Evolutionary conservation across 2,113 vertebrate species (phyloP), one percentile per base, ranked within the genome.

Genomic region (Ifrita kowaldi): DNA sequence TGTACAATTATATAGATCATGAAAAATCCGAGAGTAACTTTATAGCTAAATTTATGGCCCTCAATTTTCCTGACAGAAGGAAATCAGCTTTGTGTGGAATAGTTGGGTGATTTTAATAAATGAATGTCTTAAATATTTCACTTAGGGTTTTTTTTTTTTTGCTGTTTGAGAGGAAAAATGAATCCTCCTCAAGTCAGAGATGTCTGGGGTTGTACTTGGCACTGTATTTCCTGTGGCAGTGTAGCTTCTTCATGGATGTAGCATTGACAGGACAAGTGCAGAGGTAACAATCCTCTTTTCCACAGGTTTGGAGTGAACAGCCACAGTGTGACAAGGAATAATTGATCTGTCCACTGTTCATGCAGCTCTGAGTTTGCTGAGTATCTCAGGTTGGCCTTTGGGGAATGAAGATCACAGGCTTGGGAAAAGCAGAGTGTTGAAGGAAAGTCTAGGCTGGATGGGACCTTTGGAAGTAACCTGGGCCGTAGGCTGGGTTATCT

Each of bases 1-100:
- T 95, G 90, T 28, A 71, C 92, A 90, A 95, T 96, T 96, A 92
- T 53, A 92, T 57, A 91, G 93, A 90, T 96, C 92, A 52, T 94
- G 95, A 96, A 96, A 74, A 96, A 84, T 94, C 83, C 11, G 1
- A 68, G 76, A 92, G 71, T 92, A 69, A 74, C 82, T 92, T 96
- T 95, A 96, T 93, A 49, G 92, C 95, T 78, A 14, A 75, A 96
- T 96, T 96, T 94, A 92, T 56, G 90, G 49, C 44, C 87, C 73
- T 89, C 5, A 81, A 47, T 96, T 93, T 94, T 84, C 73, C 22
- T 82, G 94, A 87, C 73, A 87, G 91, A 82, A 53, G 68, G 77
- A 74, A 90, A 93, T 11, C 64, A 57, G 94, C 92, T 92, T 96
- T 68, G 49, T 88, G 62, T 64, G 77, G 80, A 87, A 75, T 78